phyloP scores from a whole-genome alignment of 2,797 vertebrate species.

The Sorex maritimensis region DNA sequence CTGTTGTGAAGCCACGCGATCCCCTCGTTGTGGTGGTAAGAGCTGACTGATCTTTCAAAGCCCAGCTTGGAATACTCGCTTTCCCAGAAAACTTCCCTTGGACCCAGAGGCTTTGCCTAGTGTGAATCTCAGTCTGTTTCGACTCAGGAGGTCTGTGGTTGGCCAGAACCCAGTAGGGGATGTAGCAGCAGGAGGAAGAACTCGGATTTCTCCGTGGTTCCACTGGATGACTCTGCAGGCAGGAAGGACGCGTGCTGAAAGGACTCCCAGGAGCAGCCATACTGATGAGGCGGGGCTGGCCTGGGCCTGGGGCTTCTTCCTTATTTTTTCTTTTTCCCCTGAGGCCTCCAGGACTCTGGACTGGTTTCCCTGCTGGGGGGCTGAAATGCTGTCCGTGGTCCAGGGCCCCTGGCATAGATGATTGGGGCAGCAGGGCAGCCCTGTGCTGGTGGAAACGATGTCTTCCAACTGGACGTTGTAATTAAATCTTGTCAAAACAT shows the following conservation, averaged over 20 bases:
- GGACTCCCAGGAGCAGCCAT: neutral
- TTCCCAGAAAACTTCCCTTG: neutral
- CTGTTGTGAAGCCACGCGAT: neutral
- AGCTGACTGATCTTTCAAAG: slow-evolving; percentile 52
- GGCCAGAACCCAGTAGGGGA: neutral
- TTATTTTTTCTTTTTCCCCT: neutral
- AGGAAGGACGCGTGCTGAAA: neutral
- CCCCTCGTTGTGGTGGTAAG: neutral
- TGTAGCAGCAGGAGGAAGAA: neutral
- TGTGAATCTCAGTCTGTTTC: slow-evolving; percentile 54
- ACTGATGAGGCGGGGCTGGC: neutral
- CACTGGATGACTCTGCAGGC: slow-evolving; percentile 18
- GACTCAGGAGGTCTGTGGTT: neutral
- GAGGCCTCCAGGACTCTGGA: neutral
- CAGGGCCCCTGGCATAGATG: neutral
- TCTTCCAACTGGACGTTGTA: slow-evolving; percentile 74
- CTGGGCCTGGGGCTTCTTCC: slow-evolving; percentile 18
- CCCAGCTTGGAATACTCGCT: neutral
- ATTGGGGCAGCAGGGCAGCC: neutral
- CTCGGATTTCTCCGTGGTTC: neutral
- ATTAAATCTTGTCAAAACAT: slow-evolving; percentile 62
- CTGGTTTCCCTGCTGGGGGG: neutral
- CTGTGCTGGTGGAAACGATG: slow-evolving; percentile 26
- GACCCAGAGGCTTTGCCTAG: neutral
- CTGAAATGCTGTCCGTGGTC: slow-evolving; percentile 6